Evolutionary conservation across 2,797 vertebrate species (phyloP).

Genomic region (Bucorvus abyssinicus): DNA sequence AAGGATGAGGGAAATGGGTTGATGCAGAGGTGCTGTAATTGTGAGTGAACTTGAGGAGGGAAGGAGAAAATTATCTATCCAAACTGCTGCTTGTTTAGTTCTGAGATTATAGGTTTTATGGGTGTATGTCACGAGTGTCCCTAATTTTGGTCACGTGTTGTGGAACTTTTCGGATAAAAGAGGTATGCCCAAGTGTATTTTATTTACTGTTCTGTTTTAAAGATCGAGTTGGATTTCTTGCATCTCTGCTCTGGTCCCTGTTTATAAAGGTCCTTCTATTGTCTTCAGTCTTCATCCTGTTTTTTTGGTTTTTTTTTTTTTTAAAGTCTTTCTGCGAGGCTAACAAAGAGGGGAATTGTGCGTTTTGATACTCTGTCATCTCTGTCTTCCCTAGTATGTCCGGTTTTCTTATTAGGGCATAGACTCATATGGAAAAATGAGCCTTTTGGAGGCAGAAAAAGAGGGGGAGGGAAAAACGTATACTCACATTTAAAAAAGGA

Average conservation of each 20-base stretch:
- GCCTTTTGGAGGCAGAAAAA: slow-evolving; percentile 9
- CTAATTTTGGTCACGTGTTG: neutral
- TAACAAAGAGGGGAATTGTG: slow-evolving; percentile 64
- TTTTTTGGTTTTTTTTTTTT: neutral
- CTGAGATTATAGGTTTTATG: neutral
- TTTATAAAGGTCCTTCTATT: slow-evolving; percentile 55
- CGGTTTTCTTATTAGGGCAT: slow-evolving; percentile 56
- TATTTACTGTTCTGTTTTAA: neutral
- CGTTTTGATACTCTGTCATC: slow-evolving; percentile 44
- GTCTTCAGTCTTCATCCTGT: slow-evolving; percentile 51
- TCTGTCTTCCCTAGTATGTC: slow-evolving; percentile 48
- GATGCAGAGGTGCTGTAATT: neutral
- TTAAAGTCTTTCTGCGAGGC: slow-evolving; percentile 27
- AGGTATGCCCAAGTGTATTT: neutral
- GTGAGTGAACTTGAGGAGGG: neutral
- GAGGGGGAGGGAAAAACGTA: slow-evolving; percentile 10
- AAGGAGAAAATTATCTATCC: neutral
- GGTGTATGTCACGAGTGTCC: neutral
- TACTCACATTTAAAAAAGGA: slow-evolving; percentile 36
- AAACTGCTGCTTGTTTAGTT: neutral
- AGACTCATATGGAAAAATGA: slow-evolving; percentile 29
- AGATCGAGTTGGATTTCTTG: neutral
- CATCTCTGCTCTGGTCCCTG: neutral
- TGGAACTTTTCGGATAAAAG: neutral
- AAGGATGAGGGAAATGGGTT: neutral